Base-by-base conservation (phyloP, 2,888 invertebrate species). In the Sinotaia quadrata region DNA sequence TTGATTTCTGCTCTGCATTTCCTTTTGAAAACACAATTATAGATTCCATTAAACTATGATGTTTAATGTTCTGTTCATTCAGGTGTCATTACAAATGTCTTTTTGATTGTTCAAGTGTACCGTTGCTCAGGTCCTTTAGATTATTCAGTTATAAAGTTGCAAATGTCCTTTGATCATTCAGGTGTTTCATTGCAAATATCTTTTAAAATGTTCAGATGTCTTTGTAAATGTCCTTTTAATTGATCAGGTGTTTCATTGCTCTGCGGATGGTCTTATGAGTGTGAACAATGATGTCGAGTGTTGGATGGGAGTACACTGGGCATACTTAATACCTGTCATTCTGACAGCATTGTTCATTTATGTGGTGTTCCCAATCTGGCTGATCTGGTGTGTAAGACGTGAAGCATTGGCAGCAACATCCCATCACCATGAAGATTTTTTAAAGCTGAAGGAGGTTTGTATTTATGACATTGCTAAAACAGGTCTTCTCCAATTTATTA, bases 381-480 rank as follows among this genome's bases (percentile, higher is more conserved):
- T 85, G 66, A 75, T 84, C 12, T 75, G 76, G 70, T 77, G 77
- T 51, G 82, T 80, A 24, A 69, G 78, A 41, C 73, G 66, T 10
- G 81, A 83, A 56, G 73, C 81, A 49, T 71, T 84, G 67, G 76
- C 78, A 7, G 75, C 80, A 29, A 78, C 79, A n/a, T 31, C 74
- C 2, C 72, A 81, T 31, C 78, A 82, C 44, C 85, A 87, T 58
- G 84, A 86, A 52, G 77, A 78, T 7, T 84, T 80, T 69, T 70
- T 87, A n/a, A 79, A 84, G 52, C 71, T 86, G 67, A 85, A 85
- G 67, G 85, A 86, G 75, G 54, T 65, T 7, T 21, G 27, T 47
- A 24, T 18, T 41, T 47, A 21, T 18, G 18, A 1, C 47, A n/a
- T 1, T 8, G 47, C n/a, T n/a, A n/a, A n/a, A n/a, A n/a, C n/a